These are phyloP conservation scores for Chymomyza costata DNA, from an alignment of 1,140 invertebrate genomes.

Conservation along the genomic window DNA sequence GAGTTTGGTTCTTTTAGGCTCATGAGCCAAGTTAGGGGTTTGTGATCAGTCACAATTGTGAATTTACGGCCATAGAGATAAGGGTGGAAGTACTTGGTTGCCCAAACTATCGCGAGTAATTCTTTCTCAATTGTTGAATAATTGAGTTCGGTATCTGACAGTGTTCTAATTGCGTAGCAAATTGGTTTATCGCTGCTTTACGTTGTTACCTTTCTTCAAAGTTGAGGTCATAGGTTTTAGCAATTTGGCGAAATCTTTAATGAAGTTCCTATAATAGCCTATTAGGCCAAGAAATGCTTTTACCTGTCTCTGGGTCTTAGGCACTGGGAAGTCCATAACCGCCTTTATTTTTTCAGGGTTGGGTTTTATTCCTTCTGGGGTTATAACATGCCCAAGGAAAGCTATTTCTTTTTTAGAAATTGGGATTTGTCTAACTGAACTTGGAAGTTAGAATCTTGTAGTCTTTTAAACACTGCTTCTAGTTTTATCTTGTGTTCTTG, in stretches of 20 bases:
- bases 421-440: too few relatives aligned
- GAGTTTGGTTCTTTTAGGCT: conserved; percentile 59
- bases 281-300: conserved; percentile 1
- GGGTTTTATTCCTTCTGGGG: background rate
- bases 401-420: background rate
- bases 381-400: conserved; percentile 1
- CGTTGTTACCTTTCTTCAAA: too few relatives aligned
- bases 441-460: too few relatives aligned
- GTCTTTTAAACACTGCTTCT: too few relatives aligned
- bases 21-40: conserved; percentile 60
- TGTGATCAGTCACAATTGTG: conserved; percentile 16
- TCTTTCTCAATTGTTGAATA: conserved; percentile 60
- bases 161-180: conserved; percentile 34
- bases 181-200: conserved; percentile 41
- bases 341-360: conserved; percentile 6
- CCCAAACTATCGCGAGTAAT: conserved; percentile 65
- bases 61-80: conserved; percentile 67
- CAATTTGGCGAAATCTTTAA: conserved; percentile 1
- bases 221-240: background rate
- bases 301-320: background rate
- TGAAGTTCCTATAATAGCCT: conserved; percentile 1
- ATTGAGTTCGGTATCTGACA: conserved; percentile 38
- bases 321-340: background rate
- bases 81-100: conserved; percentile 74
- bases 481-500: too few relatives aligned